Conservation (phyloP, 2,888 invertebrate species). For the Caenorhabditis parvicauda region DNA sequence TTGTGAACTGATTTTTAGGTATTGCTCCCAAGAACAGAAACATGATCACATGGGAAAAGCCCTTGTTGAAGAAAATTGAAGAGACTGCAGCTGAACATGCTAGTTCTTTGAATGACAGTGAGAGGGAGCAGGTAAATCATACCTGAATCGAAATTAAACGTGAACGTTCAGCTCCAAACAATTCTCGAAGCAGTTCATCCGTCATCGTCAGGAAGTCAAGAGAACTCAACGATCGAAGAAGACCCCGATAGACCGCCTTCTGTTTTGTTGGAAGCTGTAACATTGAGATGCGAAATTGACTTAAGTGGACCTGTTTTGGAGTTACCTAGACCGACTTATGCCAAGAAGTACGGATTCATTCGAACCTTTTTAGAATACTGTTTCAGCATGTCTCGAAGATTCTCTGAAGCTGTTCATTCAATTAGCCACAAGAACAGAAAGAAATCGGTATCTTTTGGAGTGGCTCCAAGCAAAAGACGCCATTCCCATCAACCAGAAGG, state of each 20-base stretch:
- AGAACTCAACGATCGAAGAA: conserved; percentile 46
- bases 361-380: too few species aligned
- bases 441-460: conserved; percentile 47
- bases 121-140: conserved; percentile 52
- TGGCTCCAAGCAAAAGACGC: conserved; percentile 23
- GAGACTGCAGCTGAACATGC: conserved; percentile 62
- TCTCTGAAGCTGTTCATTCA: conserved; percentile 49
- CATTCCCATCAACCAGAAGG: conserved; percentile 39
- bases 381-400: conserved; percentile 50
- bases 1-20: conserved; percentile 27
- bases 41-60: conserved; percentile 62
- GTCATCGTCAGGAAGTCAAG: conserved; percentile 53
- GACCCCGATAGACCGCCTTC: conserved; percentile 53
- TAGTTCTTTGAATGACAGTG: conserved; percentile 57
- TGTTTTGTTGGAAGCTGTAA: conserved; percentile 59
- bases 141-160: too few species aligned
- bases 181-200: conserved; percentile 58
- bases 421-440: conserved; percentile 27
- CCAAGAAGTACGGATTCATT: conserved; percentile 36
- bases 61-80: conserved; percentile 58
- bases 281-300: conserved; percentile 43
- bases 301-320: conserved; percentile 46
- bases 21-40: conserved; percentile 59
- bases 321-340: conserved; percentile 42
- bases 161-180: conserved; percentile 51